Evolutionary conservation across 2,888 invertebrate genomes (phyloP).

Genomic region (Spatulosminthurus flaviceps): DNA sequence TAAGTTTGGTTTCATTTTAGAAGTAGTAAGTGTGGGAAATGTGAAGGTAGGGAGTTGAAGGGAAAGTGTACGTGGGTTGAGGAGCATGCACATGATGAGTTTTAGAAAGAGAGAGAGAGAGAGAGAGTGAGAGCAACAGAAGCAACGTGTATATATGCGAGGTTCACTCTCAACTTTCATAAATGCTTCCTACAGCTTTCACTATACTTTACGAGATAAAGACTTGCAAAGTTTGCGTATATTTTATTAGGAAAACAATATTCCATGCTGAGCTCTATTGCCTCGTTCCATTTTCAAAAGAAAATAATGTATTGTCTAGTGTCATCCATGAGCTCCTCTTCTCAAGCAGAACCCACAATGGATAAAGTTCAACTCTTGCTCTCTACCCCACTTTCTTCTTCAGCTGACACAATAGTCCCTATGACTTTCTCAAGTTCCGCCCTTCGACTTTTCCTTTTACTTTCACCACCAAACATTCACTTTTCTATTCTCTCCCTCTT

Average conservation of each 20-base stretch:
- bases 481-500: constrained; percentile 4
- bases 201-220: constrained; percentile 37
- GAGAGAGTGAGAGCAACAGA: background rate
- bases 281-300: constrained; percentile 31
- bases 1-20: constrained; percentile 21
- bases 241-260: constrained; percentile 54
- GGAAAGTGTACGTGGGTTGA: background rate
- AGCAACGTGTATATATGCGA: background rate
- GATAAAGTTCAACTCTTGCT: background rate
- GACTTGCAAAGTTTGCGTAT: constrained; percentile 51
- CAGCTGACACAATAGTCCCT: background rate
- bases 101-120: too few relatives aligned
- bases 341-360: background rate
- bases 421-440: constrained; percentile 30
- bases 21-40: background rate
- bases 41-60: background rate
- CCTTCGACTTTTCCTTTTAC: constrained; percentile 15
- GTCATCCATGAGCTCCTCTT: constrained; percentile 9
- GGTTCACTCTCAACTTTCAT: constrained; percentile 10
- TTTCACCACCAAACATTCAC: background rate
- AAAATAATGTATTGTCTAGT: constrained; percentile 29
- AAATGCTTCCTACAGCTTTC: constrained; percentile 6
- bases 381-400: constrained; percentile 23
- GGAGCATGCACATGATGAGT: background rate
- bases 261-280: constrained; percentile 40